These are phyloP conservation scores for Sturnus vulgaris DNA, from an alignment of 2,113 vertebrate genomes.

Conservation along the genomic window DNA sequence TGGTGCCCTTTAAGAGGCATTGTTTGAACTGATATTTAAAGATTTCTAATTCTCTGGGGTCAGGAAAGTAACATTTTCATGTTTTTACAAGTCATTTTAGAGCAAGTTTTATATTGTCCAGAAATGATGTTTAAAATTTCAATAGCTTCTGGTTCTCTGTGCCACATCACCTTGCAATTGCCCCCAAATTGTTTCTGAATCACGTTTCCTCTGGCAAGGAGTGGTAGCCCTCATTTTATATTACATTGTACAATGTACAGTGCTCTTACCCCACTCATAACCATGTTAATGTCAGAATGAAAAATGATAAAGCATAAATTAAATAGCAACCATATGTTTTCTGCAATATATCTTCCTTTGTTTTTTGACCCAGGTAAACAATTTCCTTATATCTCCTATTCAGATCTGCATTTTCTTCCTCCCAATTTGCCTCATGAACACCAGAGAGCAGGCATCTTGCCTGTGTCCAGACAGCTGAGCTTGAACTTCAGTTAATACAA, in stretches of 20 bases:
- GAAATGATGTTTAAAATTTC: slow-evolving; percentile 81
- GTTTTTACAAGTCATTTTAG: slow-evolving; percentile 75
- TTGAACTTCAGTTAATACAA: background rate
- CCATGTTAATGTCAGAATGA: slow-evolving; percentile 86
- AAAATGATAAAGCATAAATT: slow-evolving; percentile 91
- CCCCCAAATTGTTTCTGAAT: slow-evolving; percentile 82
- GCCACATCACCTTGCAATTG: slow-evolving; percentile 81
- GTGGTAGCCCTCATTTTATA: slow-evolving; percentile 82
- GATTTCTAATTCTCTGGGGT: slow-evolving; percentile 68
- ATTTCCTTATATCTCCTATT: slow-evolving; percentile 39
- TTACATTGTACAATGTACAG: slow-evolving; percentile 87
- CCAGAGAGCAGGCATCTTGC: background rate
- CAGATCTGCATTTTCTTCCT: slow-evolving; percentile 37
- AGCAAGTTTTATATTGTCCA: slow-evolving; percentile 82
- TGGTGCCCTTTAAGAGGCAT: slow-evolving; percentile 67
- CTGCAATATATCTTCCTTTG: slow-evolving; percentile 68
- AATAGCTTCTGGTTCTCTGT: slow-evolving; percentile 82
- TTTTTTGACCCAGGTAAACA: slow-evolving; percentile 68
- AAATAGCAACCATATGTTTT: slow-evolving; percentile 90
- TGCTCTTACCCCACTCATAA: slow-evolving; percentile 70
- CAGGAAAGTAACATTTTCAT: slow-evolving; percentile 66
- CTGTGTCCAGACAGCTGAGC: background rate
- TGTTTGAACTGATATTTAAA: slow-evolving; percentile 65
- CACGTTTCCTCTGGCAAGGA: slow-evolving; percentile 83
- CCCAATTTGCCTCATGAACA: background rate